phyloP scores from a whole-genome alignment of 2,797 vertebrate genomes.

The Hyperoplus immaculatus region DNA sequence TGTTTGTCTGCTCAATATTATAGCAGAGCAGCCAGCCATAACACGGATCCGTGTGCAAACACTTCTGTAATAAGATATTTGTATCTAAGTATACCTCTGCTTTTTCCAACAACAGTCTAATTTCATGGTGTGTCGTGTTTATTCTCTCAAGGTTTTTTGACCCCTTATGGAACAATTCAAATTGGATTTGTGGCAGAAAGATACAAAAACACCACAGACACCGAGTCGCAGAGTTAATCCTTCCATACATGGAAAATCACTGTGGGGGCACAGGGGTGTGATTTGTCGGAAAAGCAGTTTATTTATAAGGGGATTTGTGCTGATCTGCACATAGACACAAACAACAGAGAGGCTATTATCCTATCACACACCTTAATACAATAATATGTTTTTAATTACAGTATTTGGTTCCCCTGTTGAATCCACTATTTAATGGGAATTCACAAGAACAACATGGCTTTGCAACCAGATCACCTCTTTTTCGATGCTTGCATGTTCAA shows the following conservation, averaged over 20 bases:
- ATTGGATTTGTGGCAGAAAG: slow-evolving; percentile 83
- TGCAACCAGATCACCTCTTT: slow-evolving; percentile 28
- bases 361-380: slow-evolving; percentile 45
- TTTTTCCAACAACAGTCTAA: slow-evolving; percentile 82
- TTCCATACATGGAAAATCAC: slow-evolving; percentile 64
- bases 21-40: slow-evolving; percentile 71
- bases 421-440: slow-evolving; percentile 44
- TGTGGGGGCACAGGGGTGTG: slow-evolving; percentile 60
- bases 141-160: slow-evolving; percentile 83
- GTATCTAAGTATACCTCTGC: slow-evolving; percentile 77
- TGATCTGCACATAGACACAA: slow-evolving; percentile 70
- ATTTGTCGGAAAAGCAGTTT: slow-evolving; percentile 78
- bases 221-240: slow-evolving; percentile 71
- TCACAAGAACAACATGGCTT: slow-evolving; percentile 31
- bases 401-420: slow-evolving; percentile 40
- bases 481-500: slow-evolving; percentile 20
- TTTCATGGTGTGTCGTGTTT: slow-evolving; percentile 86
- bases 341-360: slow-evolving; percentile 60
- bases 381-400: slow-evolving; percentile 70
- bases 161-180: slow-evolving; percentile 83
- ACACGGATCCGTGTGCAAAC: slow-evolving; percentile 69
- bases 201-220: slow-evolving; percentile 72
- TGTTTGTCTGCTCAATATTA: slow-evolving; percentile 70
- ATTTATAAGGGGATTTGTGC: slow-evolving; percentile 78
- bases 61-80: slow-evolving; percentile 80